A percentile compares a stretch with the other conserved stretches of the same genome.
Conservation (phyloP, 1,140 invertebrate species). For the Akabosia matsudoensis region DNA sequence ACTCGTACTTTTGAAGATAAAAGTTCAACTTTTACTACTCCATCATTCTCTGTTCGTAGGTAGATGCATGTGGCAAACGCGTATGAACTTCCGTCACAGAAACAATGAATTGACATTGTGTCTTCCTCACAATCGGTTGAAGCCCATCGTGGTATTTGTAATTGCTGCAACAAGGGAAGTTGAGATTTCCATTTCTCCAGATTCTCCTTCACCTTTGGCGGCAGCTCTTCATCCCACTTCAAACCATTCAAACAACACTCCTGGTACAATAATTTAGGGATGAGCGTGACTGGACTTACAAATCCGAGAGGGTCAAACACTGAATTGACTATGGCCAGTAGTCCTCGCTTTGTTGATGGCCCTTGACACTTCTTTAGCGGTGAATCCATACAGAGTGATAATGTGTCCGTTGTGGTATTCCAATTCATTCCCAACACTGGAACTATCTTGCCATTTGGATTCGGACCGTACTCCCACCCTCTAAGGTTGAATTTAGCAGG, state of each 20-base stretch:
- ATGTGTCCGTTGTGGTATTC: background rate
- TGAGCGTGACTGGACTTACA: slow-evolving; percentile 46
- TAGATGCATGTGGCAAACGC: background rate
- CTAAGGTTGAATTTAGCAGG: background rate
- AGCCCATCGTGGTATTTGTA: background rate
- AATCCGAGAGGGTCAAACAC: slow-evolving; percentile 51
- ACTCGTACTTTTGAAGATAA: background rate
- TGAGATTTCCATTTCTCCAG: slow-evolving; percentile 32
- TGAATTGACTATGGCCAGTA: slow-evolving; percentile 46
- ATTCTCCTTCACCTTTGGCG: slow-evolving; percentile 9
- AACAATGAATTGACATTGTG: background rate
- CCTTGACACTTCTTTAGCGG: slow-evolving; percentile 37
- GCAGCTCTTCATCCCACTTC: slow-evolving; percentile 47
- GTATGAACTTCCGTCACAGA: background rate
- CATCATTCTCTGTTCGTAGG: background rate
- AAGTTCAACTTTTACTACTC: background rate
- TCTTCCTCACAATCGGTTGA: background rate
- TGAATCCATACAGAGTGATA: background rate
- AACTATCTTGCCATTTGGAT: background rate
- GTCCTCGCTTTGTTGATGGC: slow-evolving; percentile 38
- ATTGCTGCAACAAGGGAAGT: background rate
- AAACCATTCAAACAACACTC: slow-evolving; percentile 44
- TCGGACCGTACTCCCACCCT: background rate
- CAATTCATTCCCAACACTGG: slow-evolving; percentile 3
- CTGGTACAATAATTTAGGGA: slow-evolving; percentile 48